These are phyloP conservation scores for Spilogale gracilis DNA, from an alignment of 2,113 vertebrate species.

Conservation along the genomic window DNA sequence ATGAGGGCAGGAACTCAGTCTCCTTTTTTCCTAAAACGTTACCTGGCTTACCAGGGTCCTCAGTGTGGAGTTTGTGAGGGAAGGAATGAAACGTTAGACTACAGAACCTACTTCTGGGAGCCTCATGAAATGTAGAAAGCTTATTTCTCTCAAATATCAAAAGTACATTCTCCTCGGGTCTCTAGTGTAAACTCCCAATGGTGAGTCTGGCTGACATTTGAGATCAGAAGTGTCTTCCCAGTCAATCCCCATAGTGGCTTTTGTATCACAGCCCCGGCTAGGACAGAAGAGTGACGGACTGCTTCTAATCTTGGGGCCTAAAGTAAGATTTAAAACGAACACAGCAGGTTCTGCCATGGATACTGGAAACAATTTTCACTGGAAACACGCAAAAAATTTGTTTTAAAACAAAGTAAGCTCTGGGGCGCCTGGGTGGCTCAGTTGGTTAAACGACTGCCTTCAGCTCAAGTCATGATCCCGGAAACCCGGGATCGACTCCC, in stretches of 20 bases:
- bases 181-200: not conserved
- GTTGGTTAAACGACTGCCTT: no score
- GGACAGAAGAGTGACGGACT: not conserved
- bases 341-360: not conserved
- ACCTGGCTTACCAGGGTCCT: not conserved
- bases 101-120: not conserved
- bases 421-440: no score
- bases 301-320: not conserved
- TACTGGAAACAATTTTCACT: not conserved
- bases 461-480: no score
- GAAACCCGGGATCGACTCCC: no score
- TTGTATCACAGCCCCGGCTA: not conserved
- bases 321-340: not conserved
- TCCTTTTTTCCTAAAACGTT: not conserved
- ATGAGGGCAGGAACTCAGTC: not conserved
- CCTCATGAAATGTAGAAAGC: not conserved
- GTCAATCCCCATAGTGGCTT: not conserved
- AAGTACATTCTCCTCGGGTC: not conserved
- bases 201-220: slow-evolving; percentile 35
- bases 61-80: not conserved
- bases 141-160: not conserved
- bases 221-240: not conserved
- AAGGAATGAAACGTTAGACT: not conserved
- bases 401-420: not conserved
- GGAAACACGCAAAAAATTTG: not conserved